Percentiles rank a stretch among this genome's conserved stretches.
Evolutionary conservation across 2,113 vertebrate genomes (phyloP).

Genomic region (Atlantisia rogersi): DNA sequence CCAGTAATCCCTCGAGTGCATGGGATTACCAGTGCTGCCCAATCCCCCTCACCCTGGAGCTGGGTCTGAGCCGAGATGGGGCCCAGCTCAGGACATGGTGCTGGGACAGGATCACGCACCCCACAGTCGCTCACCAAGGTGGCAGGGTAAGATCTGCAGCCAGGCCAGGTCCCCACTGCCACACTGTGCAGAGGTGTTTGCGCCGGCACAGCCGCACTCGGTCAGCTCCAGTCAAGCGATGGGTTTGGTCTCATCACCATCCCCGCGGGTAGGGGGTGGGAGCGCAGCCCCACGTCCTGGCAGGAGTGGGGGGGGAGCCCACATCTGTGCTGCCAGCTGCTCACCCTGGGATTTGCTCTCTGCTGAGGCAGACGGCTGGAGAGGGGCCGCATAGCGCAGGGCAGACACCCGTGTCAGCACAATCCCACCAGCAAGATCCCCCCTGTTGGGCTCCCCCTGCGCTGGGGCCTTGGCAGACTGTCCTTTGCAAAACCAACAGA

Average conservation of each 20-base stretch:
- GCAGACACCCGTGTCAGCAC: constrained; percentile 7
- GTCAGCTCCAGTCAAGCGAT: neutral
- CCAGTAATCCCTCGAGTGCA: neutral
- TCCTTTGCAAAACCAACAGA: neutral
- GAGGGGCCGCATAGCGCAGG: rapidly evolving
- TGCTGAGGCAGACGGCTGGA: neutral
- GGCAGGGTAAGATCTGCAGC: neutral
- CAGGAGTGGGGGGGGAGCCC: neutral
- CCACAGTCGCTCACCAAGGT: neutral
- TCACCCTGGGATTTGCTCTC: neutral
- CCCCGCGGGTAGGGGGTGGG: rapidly evolving
- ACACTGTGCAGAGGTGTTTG: rapidly evolving
- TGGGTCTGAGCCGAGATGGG: rapidly evolving
- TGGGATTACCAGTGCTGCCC: neutral
- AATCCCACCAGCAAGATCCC: neutral
- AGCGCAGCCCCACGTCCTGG: rapidly evolving
- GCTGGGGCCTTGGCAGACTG: rapidly evolving
- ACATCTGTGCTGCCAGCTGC: constrained; percentile 22
- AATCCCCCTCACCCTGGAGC: neutral
- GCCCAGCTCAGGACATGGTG: neutral
- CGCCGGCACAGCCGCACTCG: rapidly evolving
- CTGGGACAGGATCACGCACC: rapidly evolving
- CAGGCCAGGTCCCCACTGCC: rapidly evolving
- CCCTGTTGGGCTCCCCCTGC: rapidly evolving
- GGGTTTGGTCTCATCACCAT: rapidly evolving